Conservation (phyloP, 2,888 invertebrate genomes). For the Achlya flavicornis region DNA sequence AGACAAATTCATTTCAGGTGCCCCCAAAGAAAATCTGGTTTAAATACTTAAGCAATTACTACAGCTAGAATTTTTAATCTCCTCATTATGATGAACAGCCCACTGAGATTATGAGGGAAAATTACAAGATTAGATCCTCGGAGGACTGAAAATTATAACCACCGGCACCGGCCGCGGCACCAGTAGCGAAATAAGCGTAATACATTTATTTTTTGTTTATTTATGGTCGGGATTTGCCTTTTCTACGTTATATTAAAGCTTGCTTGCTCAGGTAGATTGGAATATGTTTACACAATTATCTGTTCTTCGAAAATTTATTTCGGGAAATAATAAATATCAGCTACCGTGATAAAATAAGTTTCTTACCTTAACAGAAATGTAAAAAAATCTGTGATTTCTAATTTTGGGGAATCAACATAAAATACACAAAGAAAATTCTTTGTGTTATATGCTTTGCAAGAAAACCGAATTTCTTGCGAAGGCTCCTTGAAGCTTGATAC, state of each 20-base stretch:
- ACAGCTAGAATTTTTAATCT: constrained; percentile 69
- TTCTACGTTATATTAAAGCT: constrained; percentile 6
- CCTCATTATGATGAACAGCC: constrained; percentile 67
- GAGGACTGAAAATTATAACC: constrained; percentile 40
- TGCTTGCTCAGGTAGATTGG: constrained; percentile 5
- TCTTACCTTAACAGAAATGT: neutral
- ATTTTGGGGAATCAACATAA: no score
- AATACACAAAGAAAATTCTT: no score
- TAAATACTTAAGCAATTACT: constrained; percentile 64
- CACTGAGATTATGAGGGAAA: constrained; percentile 60
- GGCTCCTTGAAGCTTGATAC: neutral
- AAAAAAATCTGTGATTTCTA: neutral
- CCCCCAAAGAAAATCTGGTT: constrained; percentile 52
- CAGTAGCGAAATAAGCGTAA: constrained; percentile 33
- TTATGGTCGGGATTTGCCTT: constrained; percentile 22
- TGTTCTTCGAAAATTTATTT: neutral
- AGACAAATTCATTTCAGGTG: constrained; percentile 39
- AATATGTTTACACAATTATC: constrained; percentile 8
- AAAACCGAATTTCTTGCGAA: neutral
- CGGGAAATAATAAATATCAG: neutral
- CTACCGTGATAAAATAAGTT: neutral
- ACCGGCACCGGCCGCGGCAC: constrained; percentile 27
- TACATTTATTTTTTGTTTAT: constrained; percentile 32
- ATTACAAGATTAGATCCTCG: constrained; percentile 55
- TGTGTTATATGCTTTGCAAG: no score